Percentiles rank a stretch among this genome's conserved stretches.
phyloP scores from a whole-genome alignment of 2,113 vertebrate species.

The Mirza zaza region DNA sequence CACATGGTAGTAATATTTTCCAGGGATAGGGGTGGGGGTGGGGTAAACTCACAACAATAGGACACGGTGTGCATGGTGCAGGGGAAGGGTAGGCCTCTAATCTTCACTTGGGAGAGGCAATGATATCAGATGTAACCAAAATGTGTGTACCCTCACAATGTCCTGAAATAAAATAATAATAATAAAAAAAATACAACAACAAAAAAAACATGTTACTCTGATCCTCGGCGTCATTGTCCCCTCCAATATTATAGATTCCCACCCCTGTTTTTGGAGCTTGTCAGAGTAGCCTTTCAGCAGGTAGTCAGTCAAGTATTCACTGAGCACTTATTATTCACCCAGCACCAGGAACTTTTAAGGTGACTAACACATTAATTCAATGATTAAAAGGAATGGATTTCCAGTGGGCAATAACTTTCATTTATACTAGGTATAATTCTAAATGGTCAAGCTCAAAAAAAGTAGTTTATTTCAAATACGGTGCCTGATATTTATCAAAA shows the following conservation, averaged over 20 bases:
- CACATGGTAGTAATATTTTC: too few species aligned
- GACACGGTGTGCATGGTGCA: too few species aligned
- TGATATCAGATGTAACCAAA: too few species aligned
- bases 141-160: too few species aligned
- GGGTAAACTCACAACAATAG: too few species aligned
- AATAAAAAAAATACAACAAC: too few species aligned
- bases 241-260: neutral
- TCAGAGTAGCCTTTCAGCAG: neutral
- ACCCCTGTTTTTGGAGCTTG: accelerated
- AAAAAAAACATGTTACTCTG: neutral
- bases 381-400: neutral
- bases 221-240: neutral
- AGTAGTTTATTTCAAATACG: neutral
- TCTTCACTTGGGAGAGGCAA: too few species aligned
- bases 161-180: too few species aligned
- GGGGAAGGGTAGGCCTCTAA: too few species aligned
- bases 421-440: neutral
- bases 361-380: neutral
- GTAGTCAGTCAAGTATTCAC: neutral
- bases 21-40: too few species aligned
- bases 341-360: neutral
- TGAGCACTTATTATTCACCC: neutral
- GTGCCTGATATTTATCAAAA: neutral
- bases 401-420: neutral
- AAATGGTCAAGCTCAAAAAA: neutral